Conservation (phyloP, 2,888 invertebrate genomes). For the Caenorhabditis virilis region DNA sequence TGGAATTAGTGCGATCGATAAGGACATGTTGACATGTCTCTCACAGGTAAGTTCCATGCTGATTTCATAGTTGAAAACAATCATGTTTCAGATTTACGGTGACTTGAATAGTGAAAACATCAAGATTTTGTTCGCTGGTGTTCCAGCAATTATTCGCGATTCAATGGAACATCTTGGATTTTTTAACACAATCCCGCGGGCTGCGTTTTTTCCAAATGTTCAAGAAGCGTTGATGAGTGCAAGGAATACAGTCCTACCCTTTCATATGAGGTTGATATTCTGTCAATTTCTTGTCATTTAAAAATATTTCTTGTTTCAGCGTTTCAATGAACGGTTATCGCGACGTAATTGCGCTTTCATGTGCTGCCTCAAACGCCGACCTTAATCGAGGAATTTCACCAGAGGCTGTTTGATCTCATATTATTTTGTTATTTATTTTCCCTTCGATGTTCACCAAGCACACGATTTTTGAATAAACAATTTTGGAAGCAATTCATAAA, state of each 20-base stretch:
- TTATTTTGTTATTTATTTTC: too few species aligned
- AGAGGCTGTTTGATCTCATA: constrained; percentile 35
- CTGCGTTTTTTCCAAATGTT: constrained; percentile 47
- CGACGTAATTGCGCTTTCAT: constrained; percentile 54
- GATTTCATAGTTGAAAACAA: neutral
- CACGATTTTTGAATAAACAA: too few species aligned
- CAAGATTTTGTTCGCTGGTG: constrained; percentile 42
- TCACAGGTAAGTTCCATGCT: constrained; percentile 24
- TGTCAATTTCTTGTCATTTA: neutral
- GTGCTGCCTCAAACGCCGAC: constrained; percentile 46
- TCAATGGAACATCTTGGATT: constrained; percentile 41
- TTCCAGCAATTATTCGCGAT: constrained; percentile 41
- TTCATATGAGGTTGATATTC: constrained; percentile 48
- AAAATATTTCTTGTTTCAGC: constrained; percentile 26
- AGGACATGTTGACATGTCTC: constrained; percentile 38
- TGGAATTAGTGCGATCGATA: constrained; percentile 41
- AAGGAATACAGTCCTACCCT: constrained; percentile 42
- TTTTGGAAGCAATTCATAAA: too few species aligned
- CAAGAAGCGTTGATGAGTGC: constrained; percentile 47
- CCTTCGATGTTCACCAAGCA: too few species aligned
- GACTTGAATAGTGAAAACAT: constrained; percentile 53
- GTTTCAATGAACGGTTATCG: constrained; percentile 58
- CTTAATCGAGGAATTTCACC: constrained; percentile 43
- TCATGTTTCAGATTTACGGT: constrained; percentile 41
- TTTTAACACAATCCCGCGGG: constrained; percentile 37